Base-by-base conservation (phyloP, 2,797 vertebrate species). In the Eulemur albifrons region DNA sequence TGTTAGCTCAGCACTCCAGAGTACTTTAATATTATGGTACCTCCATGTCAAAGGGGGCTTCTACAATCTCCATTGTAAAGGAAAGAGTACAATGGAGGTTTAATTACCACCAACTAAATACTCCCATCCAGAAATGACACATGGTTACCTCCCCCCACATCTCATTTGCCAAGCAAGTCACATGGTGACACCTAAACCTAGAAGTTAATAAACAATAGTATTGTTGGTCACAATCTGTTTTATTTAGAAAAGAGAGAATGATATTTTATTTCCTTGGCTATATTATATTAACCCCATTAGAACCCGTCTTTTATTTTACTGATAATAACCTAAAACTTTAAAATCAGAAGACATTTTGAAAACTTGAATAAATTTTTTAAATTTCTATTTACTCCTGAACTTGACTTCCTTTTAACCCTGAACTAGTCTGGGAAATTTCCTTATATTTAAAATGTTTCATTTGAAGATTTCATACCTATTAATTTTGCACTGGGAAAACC, bases 261-360 rank as follows among this genome's bases (percentile, higher is more conserved):
- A 59, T 48, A 35, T 21, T 65, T 35, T 54, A 80, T 87, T 92
- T 93, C n/a, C 38, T 73, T 57, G 20, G 10, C 69, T 92, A 43
- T 69, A 27, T 84, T 77, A 38, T 35, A 40, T 70, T 82, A 67
- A 63, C 20, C 38, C 38, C 79, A 45, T 73, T 83, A 87, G 72
- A 67, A 40, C 2, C 21, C 38, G n/a, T 76, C 21, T 69, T 92
- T 86, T 79, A 63, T 96, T 70, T 23, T 70, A 50, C 30, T 90
- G 70, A 43, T 65, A 82, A n/a, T 59, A 92, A 2, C 18, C 27
- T 96, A 77, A 95, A 92, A 76, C 30, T 67, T 93, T 23, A 48
- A 91, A 96, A 86, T 91, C 25, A 93, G 40, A 88, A 89, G 59
- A 88, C 32, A 63, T 69, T 69, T 95, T 83, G 30, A 90, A 92